These are phyloP conservation scores for Alethe diademata DNA, from an alignment of 2,113 vertebrate species.

Conservation along the genomic window DNA sequence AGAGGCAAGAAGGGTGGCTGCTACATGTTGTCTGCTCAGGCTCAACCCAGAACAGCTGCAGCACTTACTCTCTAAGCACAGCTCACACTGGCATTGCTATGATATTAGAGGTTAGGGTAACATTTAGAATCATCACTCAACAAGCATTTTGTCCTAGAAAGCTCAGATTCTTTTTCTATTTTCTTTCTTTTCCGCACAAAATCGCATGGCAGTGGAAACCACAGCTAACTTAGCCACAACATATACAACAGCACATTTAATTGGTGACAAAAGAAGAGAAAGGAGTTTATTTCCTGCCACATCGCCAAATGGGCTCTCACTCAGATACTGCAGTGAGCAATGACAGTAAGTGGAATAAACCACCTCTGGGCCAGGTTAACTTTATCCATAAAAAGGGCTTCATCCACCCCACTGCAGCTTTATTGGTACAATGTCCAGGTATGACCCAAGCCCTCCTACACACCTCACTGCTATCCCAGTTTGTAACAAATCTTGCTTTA, in stretches of 20 bases:
- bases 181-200: background rate
- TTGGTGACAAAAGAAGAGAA: background rate
- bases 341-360: background rate
- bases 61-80: background rate
- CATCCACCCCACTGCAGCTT: background rate
- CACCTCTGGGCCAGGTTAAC: background rate
- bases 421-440: background rate
- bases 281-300: background rate
- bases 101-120: background rate
- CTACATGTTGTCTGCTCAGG: fast-evolving
- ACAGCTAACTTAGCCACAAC: background rate
- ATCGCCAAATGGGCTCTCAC: background rate
- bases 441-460: background rate
- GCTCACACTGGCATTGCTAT: background rate
- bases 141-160: background rate
- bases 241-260: background rate
- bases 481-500: background rate
- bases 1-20: background rate
- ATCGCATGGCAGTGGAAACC: background rate
- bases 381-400: background rate
- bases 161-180: background rate
- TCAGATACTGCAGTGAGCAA: background rate
- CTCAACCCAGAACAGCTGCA: background rate
- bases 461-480: too few relatives aligned
- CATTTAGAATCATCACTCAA: background rate